These are phyloP conservation scores for Anodontia alba DNA, from an alignment of 2,888 invertebrate genomes.

Conservation along the genomic window DNA sequence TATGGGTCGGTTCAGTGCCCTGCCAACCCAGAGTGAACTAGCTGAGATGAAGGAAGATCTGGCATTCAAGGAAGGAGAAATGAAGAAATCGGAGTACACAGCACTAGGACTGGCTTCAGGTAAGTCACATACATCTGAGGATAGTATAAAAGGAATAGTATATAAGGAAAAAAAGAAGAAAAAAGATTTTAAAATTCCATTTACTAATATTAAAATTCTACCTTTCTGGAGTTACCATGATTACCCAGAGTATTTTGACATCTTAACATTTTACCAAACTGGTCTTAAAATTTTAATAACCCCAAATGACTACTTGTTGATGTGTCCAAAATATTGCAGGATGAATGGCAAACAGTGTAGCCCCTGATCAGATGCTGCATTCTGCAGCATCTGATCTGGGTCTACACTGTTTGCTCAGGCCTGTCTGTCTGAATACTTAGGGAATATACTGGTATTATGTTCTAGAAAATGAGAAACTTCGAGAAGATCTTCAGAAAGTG, in stretches of 20 bases:
- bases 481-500: constrained; percentile 85
- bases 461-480: constrained; percentile 83
- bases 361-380: too few relatives aligned
- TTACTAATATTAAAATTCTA: neutral
- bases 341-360: too few relatives aligned
- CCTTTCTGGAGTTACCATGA: neutral
- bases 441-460: too few relatives aligned
- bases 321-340: too few relatives aligned
- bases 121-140: constrained; percentile 42
- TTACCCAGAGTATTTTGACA: neutral
- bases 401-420: too few relatives aligned
- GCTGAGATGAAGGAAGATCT: constrained; percentile 86
- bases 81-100: constrained; percentile 88
- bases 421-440: too few relatives aligned
- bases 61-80: constrained; percentile 87
- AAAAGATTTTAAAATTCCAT: too few relatives aligned
- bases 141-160: too few relatives aligned
- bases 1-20: constrained; percentile 83
- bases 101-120: constrained; percentile 87
- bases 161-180: neutral
- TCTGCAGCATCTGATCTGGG: too few relatives aligned
- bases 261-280: neutral
- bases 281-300: too few relatives aligned
- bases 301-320: too few relatives aligned
- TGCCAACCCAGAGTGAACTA: constrained; percentile 85